Base-by-base conservation (phyloP, 2,797 vertebrate species). In the Pantherophis vulpinus region DNA sequence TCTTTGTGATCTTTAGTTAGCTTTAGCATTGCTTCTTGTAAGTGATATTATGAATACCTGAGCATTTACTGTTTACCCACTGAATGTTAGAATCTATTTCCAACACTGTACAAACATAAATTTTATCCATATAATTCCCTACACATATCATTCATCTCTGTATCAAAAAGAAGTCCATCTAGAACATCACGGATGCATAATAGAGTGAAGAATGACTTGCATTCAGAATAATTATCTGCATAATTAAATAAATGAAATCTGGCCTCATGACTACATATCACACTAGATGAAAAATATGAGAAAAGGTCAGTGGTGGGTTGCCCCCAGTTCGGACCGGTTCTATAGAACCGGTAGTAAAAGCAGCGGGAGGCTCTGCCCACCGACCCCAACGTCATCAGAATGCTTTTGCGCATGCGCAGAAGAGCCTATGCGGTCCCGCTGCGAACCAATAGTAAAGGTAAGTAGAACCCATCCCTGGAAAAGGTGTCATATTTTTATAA, bases 101-200 rank as follows among this genome's bases (percentile, higher is more conserved):
- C 32, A 3, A 79, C 7, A 79, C 70, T 4, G 70, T 42, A 20
- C 32, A 20, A 2, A 18, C 9, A 0, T 2, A 18, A 12, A 27
- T 83, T 59, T 70, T 42, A 90, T 87, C 16, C 11, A n/a, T 87
- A 8, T 27, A 32, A 87, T 90, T 91, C 95, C 91, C 11, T 91
- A 59, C 94, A 66, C 51, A 88, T 9, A 90, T 14, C 23, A 11
- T 86, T 55, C 63, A 58, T 25, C 93, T 93, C 25, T 13, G 3
- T n/a, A 51, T 86, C 60, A 61, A 83, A 13, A 51, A 86, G 63
- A 54, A 54, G 51, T n/a, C 10, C 55, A 42, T 88, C 11, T 10
- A 58, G 12, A 20, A 4, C 42, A 42, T n/a, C n/a, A 56, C 9
- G 55, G 12, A 25, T 59, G 14, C 29, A 86, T 23, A 13, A 27